Evolutionary conservation across 2,113 vertebrate species (phyloP), one percentile per base, ranked within the genome.

Genomic region (Hiodon tergisus): DNA sequence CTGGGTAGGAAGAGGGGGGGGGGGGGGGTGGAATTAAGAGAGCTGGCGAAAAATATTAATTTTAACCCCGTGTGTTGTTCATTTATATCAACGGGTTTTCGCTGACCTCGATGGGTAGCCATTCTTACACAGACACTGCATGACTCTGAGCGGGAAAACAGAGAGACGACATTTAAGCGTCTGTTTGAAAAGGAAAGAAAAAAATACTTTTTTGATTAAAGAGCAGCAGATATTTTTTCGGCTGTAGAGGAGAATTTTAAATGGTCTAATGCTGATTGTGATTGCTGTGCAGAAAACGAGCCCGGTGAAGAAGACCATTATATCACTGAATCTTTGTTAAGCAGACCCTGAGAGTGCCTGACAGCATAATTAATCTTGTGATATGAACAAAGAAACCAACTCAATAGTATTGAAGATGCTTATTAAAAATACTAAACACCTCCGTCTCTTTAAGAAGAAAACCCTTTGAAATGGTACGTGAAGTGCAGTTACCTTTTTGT

Each of bases 241-340:
- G 90, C 93, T 89, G 92, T 91, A 88, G 93, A 93, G 93, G 79
- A 86, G 92, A 91, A 94, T 95, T 94, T 96, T 94, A 95, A 95
- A 97, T 95, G 94, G 94, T 94, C 92, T 94, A 91, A 92, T 92
- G 90, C 90, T 95, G 94, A 96, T 96, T 95, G 93, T 96, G 96
- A 96, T 96, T 97, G 95, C 92, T 92, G 90, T 91, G 93, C 93
- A 93, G 89, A 91, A 68, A 55, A 46, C 47, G 4, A 85, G 87
- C 88, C 87, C 85, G 76, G 89, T 93, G 90, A 95, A 94, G 93
- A 91, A 82, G 83, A 94, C 89, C 93, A 95, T 96, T 97, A 97
- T 98, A 97, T 98, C 95, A 95, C 93, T 97, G 96, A 96, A 98
- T 98, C 96, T 98, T 98, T 97, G 96, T 97, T 98, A 98, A 97